phyloP scores from a whole-genome alignment of 2,888 invertebrate species.

The Acanthacorydalis orientalis region DNA sequence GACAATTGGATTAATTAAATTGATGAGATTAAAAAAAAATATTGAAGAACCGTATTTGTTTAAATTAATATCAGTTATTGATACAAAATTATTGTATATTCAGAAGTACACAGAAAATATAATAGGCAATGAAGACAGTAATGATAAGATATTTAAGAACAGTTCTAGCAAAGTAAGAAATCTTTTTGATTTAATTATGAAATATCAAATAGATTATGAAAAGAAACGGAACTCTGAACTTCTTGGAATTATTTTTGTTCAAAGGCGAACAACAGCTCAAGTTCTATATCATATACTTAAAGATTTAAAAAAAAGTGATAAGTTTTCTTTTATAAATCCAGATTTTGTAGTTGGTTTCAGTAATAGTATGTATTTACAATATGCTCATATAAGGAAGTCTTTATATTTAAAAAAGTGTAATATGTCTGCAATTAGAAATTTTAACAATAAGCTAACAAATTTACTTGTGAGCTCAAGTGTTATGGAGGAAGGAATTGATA shows the following conservation, averaged over 20 bases:
- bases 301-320: slow-evolving; percentile 27
- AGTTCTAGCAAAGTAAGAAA: slow-evolving; percentile 46
- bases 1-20: slow-evolving; percentile 38
- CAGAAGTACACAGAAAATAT: slow-evolving; percentile 32
- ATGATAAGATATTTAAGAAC: slow-evolving; percentile 33
- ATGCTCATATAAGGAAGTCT: slow-evolving; percentile 35
- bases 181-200: slow-evolving; percentile 41
- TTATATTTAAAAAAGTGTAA: slow-evolving; percentile 36
- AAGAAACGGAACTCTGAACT: slow-evolving; percentile 19
- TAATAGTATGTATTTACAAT: slow-evolving; percentile 26
- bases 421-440: slow-evolving; percentile 33
- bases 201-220: slow-evolving; percentile 28
- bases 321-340: slow-evolving; percentile 40
- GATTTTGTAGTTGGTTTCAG: slow-evolving; percentile 60
- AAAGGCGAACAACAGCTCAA: slow-evolving; percentile 58
- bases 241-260: slow-evolving; percentile 46
- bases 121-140: slow-evolving; percentile 27
- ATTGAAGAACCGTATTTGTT: slow-evolving; percentile 24
- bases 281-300: slow-evolving; percentile 51
- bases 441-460: slow-evolving; percentile 41
- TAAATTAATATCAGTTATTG: slow-evolving; percentile 18
- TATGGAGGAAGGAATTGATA: slow-evolving; percentile 80
- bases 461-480: slow-evolving; percentile 60
- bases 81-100: slow-evolving; percentile 27
- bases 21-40: slow-evolving; percentile 41